phyloP scores from a whole-genome alignment of 2,113 vertebrate genomes.

The Eidolon helvum region DNA sequence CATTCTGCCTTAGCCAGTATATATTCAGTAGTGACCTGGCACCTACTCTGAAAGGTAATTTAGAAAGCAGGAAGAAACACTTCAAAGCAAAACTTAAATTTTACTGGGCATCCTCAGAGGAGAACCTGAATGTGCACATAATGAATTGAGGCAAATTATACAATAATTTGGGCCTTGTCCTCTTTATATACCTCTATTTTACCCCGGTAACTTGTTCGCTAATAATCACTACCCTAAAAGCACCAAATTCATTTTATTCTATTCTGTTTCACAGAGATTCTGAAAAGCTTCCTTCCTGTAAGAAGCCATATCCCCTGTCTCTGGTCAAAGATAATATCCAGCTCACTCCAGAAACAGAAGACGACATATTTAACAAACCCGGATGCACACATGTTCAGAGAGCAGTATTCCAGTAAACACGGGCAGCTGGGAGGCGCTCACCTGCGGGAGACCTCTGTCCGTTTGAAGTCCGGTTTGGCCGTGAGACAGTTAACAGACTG shows the following conservation, averaged over 20 bases:
- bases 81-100: background rate
- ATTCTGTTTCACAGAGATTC: conserved; percentile 83
- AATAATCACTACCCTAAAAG: background rate
- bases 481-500: background rate
- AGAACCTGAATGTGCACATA: background rate
- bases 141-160: background rate
- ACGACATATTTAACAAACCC: conserved; percentile 79
- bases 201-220: background rate
- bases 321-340: conserved; percentile 88
- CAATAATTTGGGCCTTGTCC: background rate
- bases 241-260: background rate
- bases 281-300: conserved; percentile 82
- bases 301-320: conserved; percentile 87
- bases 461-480: background rate
- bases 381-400: conserved; percentile 75
- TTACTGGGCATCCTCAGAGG: background rate
- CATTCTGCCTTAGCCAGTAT: background rate
- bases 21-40: background rate
- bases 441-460: background rate
- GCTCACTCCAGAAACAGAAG: conserved; percentile 83
- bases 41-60: background rate
- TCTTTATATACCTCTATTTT: background rate
- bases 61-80: background rate
- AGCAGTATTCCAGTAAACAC: conserved; percentile 78
- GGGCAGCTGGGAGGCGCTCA: background rate